Conservation (phyloP, 2,113 vertebrate species). For the Phoenicopterus ruber region DNA sequence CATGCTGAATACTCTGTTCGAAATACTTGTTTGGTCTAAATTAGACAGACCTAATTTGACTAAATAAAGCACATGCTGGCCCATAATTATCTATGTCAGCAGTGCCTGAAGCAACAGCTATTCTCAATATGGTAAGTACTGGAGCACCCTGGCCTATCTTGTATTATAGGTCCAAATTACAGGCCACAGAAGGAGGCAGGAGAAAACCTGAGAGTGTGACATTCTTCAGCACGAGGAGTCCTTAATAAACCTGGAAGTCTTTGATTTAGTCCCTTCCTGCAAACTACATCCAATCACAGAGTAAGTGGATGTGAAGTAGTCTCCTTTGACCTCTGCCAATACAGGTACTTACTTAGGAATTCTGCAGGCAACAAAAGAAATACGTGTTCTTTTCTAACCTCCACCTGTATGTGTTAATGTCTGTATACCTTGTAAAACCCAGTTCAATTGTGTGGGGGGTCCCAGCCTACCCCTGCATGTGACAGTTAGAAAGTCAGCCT, state of each 20-base stretch:
- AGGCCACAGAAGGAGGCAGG: background rate
- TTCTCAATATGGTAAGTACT: background rate
- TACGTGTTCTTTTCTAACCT: background rate
- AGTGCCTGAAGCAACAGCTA: background rate
- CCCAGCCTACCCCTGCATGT: background rate
- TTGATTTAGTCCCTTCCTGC: background rate
- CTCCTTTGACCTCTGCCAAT: background rate
- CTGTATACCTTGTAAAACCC: background rate
- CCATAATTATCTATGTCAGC: background rate
- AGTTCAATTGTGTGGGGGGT: background rate
- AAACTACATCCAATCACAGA: background rate
- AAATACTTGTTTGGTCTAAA: slow-evolving; percentile 5
- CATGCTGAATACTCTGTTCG: background rate
- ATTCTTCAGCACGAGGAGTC: background rate
- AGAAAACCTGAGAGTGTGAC: background rate
- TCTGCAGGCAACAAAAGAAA: background rate
- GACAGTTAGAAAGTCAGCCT: background rate
- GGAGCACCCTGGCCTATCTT: background rate
- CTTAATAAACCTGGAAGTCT: background rate
- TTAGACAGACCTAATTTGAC: background rate
- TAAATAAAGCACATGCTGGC: background rate
- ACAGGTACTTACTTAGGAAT: background rate
- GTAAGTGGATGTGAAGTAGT: background rate
- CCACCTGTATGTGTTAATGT: background rate
- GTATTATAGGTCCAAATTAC: background rate